Conservation (phyloP, 2,113 vertebrate genomes). For the Channa maculata region DNA sequence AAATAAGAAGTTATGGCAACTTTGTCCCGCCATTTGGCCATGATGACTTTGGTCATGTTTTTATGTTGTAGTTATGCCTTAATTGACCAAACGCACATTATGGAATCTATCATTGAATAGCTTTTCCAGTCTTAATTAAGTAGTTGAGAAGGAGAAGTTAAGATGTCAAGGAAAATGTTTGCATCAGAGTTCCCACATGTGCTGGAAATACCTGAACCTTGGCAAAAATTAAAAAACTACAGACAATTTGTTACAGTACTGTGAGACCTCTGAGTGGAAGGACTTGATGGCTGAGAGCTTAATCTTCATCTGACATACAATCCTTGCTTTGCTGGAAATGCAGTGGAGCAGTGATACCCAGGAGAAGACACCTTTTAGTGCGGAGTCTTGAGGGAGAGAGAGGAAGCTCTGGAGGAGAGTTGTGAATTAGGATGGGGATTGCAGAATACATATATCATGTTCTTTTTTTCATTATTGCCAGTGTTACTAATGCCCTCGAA, state of each 20-base stretch:
- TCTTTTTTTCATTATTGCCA: constrained; percentile 6
- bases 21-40: too few relatives aligned
- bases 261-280: too few relatives aligned
- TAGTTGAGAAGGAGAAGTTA: not conserved
- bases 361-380: not conserved
- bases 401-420: not conserved
- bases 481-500: constrained; percentile 1
- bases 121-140: not conserved
- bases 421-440: constrained; percentile 15
- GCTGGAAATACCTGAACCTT: too few relatives aligned
- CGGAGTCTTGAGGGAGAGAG: not conserved
- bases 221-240: too few relatives aligned
- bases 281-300: too few relatives aligned
- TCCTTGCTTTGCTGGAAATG: too few relatives aligned
- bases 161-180: not conserved
- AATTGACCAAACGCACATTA: not conserved
- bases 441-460: not conserved
- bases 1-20: too few relatives aligned
- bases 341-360: not conserved
- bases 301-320: too few relatives aligned
- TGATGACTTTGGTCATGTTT: too few relatives aligned
- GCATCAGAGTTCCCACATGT: not conserved
- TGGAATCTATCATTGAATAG: not conserved
- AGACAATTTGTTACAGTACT: too few relatives aligned
- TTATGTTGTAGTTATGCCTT: not conserved